phyloP scores from a whole-genome alignment of 2,888 invertebrate genomes.

The Sipunculus nudus region DNA sequence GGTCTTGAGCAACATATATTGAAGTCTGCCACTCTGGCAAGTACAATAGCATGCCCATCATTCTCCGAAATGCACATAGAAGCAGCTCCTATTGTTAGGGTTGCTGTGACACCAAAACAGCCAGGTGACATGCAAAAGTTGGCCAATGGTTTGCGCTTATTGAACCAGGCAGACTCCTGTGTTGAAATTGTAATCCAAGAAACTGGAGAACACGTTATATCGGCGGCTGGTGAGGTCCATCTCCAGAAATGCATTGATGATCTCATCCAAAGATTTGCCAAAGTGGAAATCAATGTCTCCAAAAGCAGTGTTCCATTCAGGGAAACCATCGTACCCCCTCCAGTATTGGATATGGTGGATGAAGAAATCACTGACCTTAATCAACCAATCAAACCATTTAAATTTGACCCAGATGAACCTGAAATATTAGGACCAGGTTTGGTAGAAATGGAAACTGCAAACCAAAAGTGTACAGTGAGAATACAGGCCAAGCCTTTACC shows the following conservation, averaged over 20 bases:
- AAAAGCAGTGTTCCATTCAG: slow-evolving; percentile 95
- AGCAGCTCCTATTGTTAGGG: slow-evolving; percentile 87
- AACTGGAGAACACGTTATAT: slow-evolving; percentile 92
- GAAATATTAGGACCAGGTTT: slow-evolving; percentile 49
- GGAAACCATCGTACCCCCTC: slow-evolving; percentile 88
- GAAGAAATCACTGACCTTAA: slow-evolving; percentile 78
- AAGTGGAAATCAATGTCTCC: slow-evolving; percentile 82
- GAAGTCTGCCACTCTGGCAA: slow-evolving; percentile 90
- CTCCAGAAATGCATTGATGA: slow-evolving; percentile 95
- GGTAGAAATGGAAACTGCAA: slow-evolving; percentile 73
- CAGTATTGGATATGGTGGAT: slow-evolving; percentile 84
- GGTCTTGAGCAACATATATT: slow-evolving; percentile 84
- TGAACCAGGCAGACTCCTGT: slow-evolving; percentile 95
- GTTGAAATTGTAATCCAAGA: slow-evolving; percentile 81
- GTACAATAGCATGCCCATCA: slow-evolving; percentile 82
- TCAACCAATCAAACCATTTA: slow-evolving; percentile 34
- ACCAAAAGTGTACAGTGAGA: slow-evolving; percentile 75
- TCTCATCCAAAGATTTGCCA: slow-evolving; percentile 79
- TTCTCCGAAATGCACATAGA: slow-evolving; percentile 78
- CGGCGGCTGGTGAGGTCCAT: slow-evolving; percentile 97
- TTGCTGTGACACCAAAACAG: slow-evolving; percentile 84
- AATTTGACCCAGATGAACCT: slow-evolving; percentile 39
- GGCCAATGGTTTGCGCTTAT: slow-evolving; percentile 76
- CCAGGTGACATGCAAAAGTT: slow-evolving; percentile 75
- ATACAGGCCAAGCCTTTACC: slow-evolving; percentile 84